Base-by-base conservation (phyloP, 2,888 invertebrate species). In the Heliconius ismenius region DNA sequence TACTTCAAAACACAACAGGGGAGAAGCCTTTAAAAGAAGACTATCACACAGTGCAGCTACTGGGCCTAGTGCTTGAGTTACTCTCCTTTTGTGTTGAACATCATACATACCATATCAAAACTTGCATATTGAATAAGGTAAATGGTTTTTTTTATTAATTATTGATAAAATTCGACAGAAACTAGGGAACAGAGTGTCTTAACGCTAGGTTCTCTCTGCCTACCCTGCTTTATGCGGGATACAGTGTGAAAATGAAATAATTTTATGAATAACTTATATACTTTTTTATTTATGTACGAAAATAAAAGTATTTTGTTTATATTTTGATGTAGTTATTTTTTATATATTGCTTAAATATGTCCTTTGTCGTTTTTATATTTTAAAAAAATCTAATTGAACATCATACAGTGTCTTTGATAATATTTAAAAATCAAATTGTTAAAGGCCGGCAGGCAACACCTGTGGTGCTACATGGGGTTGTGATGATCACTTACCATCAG, bases 81-180 rank as follows among this genome's bases (percentile, higher is more conserved):
- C 95, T 99, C 82, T 97, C 99, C 63, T 99, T 99, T 94, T 99
- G 99, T 94, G 98, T 99, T 72, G 99, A 99, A 91, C 99, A 99
- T 95, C 99, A 99, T 95, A 98, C 98, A 78, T 99, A 98, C 95
- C 98, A 99, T 95, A 99, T 99, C 92, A 99, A 99, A 91, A 98
- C 98, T 90, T 99, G 98, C 94, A 97, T 99, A 92, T 96, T 99
- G 87, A 98, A 98, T 95, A 99, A 98, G 95, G 94, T 94, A 82
- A 82, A 83, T 76, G 49, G 36, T 73, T 36, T 24, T 65, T 60
- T 60, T 72, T 64, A 69, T 24, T 80, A 60, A 63, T 26, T 62
- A 26, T 62, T 0, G 4, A 43, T 43, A 43, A 6, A 21, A 21
- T 54, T 21, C 0, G 54, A 6, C 6, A 1, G 21, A 54, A 54